Conservation (phyloP, 1,140 invertebrate species). For the Dendroctonus valens region DNA sequence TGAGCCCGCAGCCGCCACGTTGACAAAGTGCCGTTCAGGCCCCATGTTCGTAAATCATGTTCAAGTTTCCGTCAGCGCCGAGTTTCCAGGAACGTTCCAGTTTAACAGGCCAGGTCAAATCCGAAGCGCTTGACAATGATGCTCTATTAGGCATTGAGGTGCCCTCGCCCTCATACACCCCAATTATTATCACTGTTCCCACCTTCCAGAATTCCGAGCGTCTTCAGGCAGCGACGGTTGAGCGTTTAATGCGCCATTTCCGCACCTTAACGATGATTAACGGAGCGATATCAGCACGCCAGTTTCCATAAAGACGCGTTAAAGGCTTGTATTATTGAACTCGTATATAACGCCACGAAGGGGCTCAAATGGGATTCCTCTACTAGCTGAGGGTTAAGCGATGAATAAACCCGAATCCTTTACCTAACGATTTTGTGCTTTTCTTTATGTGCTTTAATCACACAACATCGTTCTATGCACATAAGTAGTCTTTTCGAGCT, state of each 20-base stretch:
- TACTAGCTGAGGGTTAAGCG: neutral
- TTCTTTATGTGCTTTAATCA: too few species aligned
- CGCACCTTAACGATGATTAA: constrained; percentile 12
- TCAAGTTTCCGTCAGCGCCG: neutral
- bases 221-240: neutral
- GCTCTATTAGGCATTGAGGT: too few species aligned
- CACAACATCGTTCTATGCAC: too few species aligned
- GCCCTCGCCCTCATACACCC: neutral
- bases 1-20: constrained; percentile 13
- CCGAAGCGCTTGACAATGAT: too few species aligned
- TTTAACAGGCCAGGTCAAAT: too few species aligned
- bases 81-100: too few species aligned
- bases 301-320: constrained; percentile 10
- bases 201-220: neutral
- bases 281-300: constrained; percentile 4
- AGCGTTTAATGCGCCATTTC: constrained; percentile 9
- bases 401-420: too few species aligned
- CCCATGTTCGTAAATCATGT: constrained; percentile 7
- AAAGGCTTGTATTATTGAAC: constrained; percentile 5
- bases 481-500: too few species aligned
- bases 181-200: neutral
- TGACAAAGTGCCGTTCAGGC: constrained; percentile 6
- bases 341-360: constrained; percentile 4
- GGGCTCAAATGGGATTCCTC: neutral
- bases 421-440: too few species aligned